A percentile compares a stretch with the other conserved stretches of the same genome.
Evolutionary conservation across 2,888 invertebrate genomes (phyloP).

Genomic region (Agyllia agylla): DNA sequence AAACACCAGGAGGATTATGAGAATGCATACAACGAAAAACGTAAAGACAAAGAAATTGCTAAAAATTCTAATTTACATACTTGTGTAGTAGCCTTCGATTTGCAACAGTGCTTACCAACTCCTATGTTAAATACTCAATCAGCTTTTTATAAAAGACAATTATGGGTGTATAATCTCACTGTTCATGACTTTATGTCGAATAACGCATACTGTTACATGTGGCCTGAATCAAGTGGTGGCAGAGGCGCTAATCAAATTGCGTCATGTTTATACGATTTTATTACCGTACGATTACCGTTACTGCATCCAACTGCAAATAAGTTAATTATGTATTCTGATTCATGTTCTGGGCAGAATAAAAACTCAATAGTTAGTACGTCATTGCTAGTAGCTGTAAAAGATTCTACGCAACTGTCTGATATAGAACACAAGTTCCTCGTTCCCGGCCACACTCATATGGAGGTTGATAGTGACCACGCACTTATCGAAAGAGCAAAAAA

Average conservation of each 20-base stretch:
- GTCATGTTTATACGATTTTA: slow-evolving; percentile 44
- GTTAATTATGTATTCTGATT: neutral
- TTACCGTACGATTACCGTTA: slow-evolving; percentile 28
- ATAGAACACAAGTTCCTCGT: neutral
- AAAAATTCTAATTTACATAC: neutral
- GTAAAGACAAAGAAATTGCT: slow-evolving; percentile 20
- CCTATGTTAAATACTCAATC: neutral
- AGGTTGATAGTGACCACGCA: slow-evolving; percentile 65
- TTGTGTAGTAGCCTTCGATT: slow-evolving; percentile 26
- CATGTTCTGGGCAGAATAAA: neutral
- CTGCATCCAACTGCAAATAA: neutral
- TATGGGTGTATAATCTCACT: slow-evolving; percentile 49
- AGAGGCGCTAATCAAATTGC: slow-evolving; percentile 12
- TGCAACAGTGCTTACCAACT: slow-evolving; percentile 30
- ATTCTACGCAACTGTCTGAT: neutral
- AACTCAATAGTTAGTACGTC: neutral
- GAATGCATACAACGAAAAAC: slow-evolving; percentile 37
- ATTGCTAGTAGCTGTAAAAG: neutral
- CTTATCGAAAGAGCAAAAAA: slow-evolving; percentile 56
- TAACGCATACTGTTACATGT: slow-evolving; percentile 16
- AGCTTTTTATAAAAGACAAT: slow-evolving; percentile 50
- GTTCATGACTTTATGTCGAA: slow-evolving; percentile 32
- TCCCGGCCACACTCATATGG: slow-evolving; percentile 46
- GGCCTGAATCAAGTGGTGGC: slow-evolving; percentile 31
- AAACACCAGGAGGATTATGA: neutral